Conservation (phyloP, 2,797 vertebrate genomes). For the Hemitrygon akajei region DNA sequence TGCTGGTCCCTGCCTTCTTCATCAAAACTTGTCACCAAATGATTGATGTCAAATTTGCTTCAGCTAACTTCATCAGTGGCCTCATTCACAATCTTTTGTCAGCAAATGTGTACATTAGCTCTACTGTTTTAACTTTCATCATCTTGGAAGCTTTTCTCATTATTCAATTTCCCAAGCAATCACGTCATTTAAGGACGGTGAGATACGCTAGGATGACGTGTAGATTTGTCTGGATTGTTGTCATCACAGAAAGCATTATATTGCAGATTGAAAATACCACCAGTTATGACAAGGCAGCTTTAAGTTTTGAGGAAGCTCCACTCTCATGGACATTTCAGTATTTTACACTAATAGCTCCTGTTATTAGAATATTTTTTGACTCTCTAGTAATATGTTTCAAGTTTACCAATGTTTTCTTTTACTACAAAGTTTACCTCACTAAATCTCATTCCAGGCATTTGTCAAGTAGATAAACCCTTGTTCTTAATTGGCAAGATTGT, state of each 20-base stretch:
- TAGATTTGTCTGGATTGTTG: constrained; percentile 50
- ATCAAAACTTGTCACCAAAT: constrained; percentile 24
- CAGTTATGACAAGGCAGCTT: not conserved
- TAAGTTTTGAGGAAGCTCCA: not conserved
- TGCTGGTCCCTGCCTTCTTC: constrained; percentile 49
- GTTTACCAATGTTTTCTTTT: constrained; percentile 58
- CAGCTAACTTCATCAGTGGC: not conserved
- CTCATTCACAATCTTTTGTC: constrained; percentile 53
- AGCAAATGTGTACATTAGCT: constrained; percentile 57
- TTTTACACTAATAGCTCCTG: fast-evolving
- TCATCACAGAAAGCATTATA: constrained; percentile 50
- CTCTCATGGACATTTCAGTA: not conserved
- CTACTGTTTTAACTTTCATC: constrained; percentile 61
- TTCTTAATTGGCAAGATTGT: not conserved
- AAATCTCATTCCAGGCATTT: constrained; percentile 20
- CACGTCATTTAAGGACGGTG: constrained; percentile 56
- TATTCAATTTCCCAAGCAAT: constrained; percentile 57
- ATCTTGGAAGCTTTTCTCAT: constrained; percentile 65
- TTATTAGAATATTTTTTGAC: constrained; percentile 47
- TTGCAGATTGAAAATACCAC: constrained; percentile 43
- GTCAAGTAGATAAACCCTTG: not conserved
- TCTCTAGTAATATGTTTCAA: constrained; percentile 53
- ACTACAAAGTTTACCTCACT: constrained; percentile 57
- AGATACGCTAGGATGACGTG: constrained; percentile 48
- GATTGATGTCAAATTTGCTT: not conserved